A percentile compares a stretch with the other conserved stretches of the same genome.
These are phyloP conservation scores for Tolmerus cingulatus DNA, from an alignment of 2,888 invertebrate genomes.

Conservation along the genomic window DNA sequence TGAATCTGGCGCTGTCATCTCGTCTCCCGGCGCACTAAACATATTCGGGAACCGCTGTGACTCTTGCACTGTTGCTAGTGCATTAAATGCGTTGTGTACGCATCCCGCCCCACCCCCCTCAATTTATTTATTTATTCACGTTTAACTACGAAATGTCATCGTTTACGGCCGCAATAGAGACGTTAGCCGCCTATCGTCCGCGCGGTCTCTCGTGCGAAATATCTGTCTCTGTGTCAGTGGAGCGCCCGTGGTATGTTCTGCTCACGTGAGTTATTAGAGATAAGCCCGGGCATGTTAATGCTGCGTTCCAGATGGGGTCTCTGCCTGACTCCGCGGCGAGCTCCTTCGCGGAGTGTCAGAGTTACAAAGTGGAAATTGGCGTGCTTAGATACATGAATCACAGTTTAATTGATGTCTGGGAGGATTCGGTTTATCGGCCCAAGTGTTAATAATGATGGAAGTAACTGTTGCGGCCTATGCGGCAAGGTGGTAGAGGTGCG, in stretches of 20 bases:
- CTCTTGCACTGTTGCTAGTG: background rate
- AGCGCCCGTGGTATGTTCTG: conserved; percentile 14
- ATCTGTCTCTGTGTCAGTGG: conserved; percentile 44
- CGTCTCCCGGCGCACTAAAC: conserved; percentile 27
- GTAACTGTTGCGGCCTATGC: background rate
- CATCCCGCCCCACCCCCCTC: conserved; percentile 8
- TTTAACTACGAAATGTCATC: conserved; percentile 45
- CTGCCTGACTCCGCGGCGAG: background rate
- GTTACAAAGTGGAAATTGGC: conserved; percentile 38
- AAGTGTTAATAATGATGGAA: conserved; percentile 12
- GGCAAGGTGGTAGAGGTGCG: background rate
- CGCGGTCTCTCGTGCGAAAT: conserved; percentile 36
- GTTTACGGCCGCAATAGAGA: conserved; percentile 45
- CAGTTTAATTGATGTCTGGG: conserved; percentile 4
- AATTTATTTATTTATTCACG: conserved; percentile 46
- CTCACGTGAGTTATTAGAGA: conserved; percentile 36
- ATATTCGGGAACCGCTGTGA: background rate
- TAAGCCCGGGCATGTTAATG: conserved; percentile 28
- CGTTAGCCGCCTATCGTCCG: conserved; percentile 29
- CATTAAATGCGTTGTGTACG: conserved; percentile 42
- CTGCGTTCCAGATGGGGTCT: conserved; percentile 13
- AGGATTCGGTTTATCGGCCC: background rate
- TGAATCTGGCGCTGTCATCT: conserved; percentile 40
- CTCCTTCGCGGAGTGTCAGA: conserved; percentile 17
- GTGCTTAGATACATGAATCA: conserved; percentile 33